Conservation (phyloP, 2,113 vertebrate species). For the Rhinogobius similis region DNA sequence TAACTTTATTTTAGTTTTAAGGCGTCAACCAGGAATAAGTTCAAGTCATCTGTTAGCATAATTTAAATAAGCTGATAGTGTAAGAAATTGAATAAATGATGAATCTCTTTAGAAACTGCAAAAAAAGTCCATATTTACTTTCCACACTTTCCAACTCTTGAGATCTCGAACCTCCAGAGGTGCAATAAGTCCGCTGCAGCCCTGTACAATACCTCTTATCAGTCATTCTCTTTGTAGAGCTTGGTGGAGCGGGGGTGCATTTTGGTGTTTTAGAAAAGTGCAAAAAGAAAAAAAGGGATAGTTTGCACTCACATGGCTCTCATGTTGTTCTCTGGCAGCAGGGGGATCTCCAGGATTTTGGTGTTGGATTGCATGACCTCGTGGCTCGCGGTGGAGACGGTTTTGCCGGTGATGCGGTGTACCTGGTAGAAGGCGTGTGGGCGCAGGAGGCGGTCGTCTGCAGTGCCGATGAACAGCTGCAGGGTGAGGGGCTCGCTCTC, state of each 20-base stretch:
- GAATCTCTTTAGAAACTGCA: not conserved
- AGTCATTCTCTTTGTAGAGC: conserved; percentile 25
- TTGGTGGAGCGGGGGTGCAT: conserved; percentile 11
- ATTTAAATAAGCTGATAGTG: too few species aligned
- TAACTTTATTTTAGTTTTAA: too few species aligned
- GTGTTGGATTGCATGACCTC: conserved; percentile 93
- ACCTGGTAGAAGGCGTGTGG: conserved; percentile 99
- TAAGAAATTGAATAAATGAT: too few species aligned
- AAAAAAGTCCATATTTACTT: conserved; percentile 7
- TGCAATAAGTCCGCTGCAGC: conserved; percentile 16
- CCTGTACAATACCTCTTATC: conserved; percentile 33
- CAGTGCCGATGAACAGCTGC: conserved; percentile 97
- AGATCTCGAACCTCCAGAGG: conserved; percentile 9
- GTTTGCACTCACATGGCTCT: conserved; percentile 84
- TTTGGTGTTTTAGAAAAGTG: not conserved
- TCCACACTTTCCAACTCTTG: conserved; percentile 4
- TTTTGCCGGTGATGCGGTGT: conserved; percentile 96
- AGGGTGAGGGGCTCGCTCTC: conserved; percentile 92
- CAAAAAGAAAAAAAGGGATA: conserved; percentile 28
- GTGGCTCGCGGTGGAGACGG: conserved; percentile 93
- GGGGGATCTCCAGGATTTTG: conserved; percentile 94
- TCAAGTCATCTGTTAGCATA: too few species aligned
- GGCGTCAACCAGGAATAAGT: too few species aligned
- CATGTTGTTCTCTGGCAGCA: conserved; percentile 96
- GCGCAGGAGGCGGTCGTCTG: conserved; percentile 94